Evolutionary conservation across 1,140 invertebrate genomes (phyloP).

Genomic region (Eriocheir sinensis): DNA sequence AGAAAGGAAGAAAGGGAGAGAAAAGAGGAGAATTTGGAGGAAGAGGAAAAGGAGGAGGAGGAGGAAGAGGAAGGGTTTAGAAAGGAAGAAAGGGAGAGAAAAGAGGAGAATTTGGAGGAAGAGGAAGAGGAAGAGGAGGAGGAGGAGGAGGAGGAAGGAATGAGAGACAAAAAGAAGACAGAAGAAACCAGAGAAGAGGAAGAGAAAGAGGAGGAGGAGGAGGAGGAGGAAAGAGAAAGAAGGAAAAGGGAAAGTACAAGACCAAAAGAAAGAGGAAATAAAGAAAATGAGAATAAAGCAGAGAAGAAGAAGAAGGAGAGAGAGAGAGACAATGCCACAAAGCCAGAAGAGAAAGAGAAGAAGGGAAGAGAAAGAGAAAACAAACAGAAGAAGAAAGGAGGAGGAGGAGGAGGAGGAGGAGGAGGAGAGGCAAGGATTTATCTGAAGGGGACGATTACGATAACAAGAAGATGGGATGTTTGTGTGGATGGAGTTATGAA

Average conservation of each 20-base stretch:
- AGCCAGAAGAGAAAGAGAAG: no score
- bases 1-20: not conserved
- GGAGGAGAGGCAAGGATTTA: not conserved
- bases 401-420: not conserved
- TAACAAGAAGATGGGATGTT: not conserved
- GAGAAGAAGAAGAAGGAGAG: no score
- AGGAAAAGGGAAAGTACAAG: no score
- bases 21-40: not conserved
- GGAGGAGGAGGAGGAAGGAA: not conserved
- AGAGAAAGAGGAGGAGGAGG: not conserved
- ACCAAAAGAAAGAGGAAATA: no score
- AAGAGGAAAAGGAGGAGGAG: not conserved
- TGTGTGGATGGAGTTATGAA: not conserved
- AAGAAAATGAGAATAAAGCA: no score
- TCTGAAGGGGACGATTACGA: not conserved
- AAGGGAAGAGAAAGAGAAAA: no score
- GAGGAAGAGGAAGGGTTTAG: not conserved
- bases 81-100: not conserved
- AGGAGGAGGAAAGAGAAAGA: not conserved
- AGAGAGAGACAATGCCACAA: no score
- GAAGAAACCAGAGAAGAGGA: not conserved
- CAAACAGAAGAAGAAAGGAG: not conserved
- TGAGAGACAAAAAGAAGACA: no score
- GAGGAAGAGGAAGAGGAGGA: not conserved
- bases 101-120: not conserved